Evolutionary conservation across 2,113 vertebrate species (phyloP).

Genomic region (Leptocoma aspasia): DNA sequence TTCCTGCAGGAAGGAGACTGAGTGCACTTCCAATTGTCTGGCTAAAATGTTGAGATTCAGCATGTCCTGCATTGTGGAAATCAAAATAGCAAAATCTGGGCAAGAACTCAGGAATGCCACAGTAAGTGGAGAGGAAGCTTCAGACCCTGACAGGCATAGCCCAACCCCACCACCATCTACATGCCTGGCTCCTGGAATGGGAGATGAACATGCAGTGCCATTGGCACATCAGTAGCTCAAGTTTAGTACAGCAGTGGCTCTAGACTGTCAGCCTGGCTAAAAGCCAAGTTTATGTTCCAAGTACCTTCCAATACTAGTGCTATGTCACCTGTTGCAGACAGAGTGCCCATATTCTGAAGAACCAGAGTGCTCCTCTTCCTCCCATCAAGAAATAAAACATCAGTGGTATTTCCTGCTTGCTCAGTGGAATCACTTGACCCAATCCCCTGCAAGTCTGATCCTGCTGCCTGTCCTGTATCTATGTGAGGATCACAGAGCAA

Average conservation of each 20-base stretch:
- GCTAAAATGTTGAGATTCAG: background rate
- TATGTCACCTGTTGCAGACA: background rate
- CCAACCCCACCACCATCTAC: background rate
- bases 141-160: fast-evolving
- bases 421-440: background rate
- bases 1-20: constrained; percentile 36
- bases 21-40: background rate
- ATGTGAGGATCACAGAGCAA: background rate
- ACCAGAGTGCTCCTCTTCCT: background rate
- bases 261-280: background rate
- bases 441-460: background rate
- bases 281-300: background rate
- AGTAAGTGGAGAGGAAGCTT: background rate
- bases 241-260: background rate
- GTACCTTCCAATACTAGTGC: background rate
- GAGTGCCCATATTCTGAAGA: background rate
- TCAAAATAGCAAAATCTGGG: background rate
- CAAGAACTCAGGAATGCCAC: background rate
- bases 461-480: background rate
- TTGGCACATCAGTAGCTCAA: background rate
- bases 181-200: background rate
- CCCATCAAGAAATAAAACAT: background rate
- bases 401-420: background rate
- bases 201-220: background rate
- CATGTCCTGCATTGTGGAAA: background rate